A percentile compares a stretch with the other conserved stretches of the same genome.
Conservation (phyloP, 2,888 invertebrate species). For the Xestia ashworthii region DNA sequence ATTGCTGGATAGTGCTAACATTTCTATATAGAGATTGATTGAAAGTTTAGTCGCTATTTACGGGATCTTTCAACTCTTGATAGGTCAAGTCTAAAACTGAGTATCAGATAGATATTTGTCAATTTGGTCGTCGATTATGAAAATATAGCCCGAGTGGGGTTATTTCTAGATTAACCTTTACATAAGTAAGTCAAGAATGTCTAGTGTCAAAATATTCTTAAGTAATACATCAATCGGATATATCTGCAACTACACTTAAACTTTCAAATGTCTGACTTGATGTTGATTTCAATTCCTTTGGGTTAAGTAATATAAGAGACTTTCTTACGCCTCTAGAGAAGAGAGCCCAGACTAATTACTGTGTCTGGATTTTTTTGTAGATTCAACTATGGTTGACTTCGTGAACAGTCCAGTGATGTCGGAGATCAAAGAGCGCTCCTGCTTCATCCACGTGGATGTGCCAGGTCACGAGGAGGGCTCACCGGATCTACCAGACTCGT, state of each 20-base stretch:
- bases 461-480: conserved; percentile 97
- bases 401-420: conserved; percentile 95
- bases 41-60: neutral
- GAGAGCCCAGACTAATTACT: neutral
- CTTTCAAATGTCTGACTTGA: neutral
- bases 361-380: conserved; percentile 81
- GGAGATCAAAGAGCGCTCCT: conserved; percentile 95
- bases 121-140: neutral
- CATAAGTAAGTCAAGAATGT: neutral
- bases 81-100: neutral
- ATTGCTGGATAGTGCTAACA: neutral
- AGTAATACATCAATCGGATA: neutral
- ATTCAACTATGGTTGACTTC: conserved; percentile 95
- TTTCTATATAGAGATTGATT: neutral
- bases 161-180: neutral
- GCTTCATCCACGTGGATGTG: conserved; percentile 96
- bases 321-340: neutral
- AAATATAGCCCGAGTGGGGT: neutral
- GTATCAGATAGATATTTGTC: too few relatives aligned
- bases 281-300: neutral
- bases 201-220: neutral
- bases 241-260: neutral
- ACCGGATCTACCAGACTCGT: conserved; percentile 93
- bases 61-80: too few relatives aligned
- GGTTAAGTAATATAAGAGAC: neutral